Percentiles rank a stretch among this genome's conserved stretches.
phyloP scores from a whole-genome alignment of 2,888 invertebrate genomes.

The Steinernema carpocapsae region DNA sequence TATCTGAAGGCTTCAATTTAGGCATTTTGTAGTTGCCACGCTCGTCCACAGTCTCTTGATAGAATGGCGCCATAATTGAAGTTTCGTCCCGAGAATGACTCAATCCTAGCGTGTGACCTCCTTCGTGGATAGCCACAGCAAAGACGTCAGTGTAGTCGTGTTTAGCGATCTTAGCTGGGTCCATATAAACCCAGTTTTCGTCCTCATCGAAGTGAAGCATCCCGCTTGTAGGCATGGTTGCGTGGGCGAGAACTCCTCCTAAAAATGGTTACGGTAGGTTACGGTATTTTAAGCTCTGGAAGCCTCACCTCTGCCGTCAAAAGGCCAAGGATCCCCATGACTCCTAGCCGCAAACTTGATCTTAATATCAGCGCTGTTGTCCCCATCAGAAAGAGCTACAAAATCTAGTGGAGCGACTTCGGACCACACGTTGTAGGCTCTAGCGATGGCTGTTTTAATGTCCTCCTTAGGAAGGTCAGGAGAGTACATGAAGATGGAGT shows the following conservation, averaged over 20 bases:
- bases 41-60: conserved; percentile 60
- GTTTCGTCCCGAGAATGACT: conserved; percentile 59
- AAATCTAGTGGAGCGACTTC: conserved; percentile 52
- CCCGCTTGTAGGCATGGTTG: conserved; percentile 68
- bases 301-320: conserved; percentile 59
- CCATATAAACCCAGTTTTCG: conserved; percentile 59
- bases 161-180: conserved; percentile 10
- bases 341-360: conserved; percentile 60
- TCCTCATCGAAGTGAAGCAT: conserved; percentile 67
- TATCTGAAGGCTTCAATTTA: conserved; percentile 59
- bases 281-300: conserved; percentile 16
- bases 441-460: conserved; percentile 59
- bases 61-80: conserved; percentile 68
- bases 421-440: conserved; percentile 65
- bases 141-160: conserved; percentile 58
- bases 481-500: conserved; percentile 62
- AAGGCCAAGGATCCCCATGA: conserved; percentile 68
- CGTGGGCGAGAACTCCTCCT: conserved; percentile 68
- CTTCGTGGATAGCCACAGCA: conserved; percentile 67
- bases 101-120: conserved; percentile 56
- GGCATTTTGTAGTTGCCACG: conserved; percentile 61
- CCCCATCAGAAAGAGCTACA: conserved; percentile 33
- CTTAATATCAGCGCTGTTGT: conserved; percentile 57
- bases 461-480: conserved; percentile 60
- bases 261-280: conserved; percentile 29